A percentile compares a stretch with the other conserved stretches of the same genome.
These are phyloP conservation scores for Patiria miniata DNA, from an alignment of 35 echinoderm and acorn worm genomes.

Conservation along the genomic window DNA sequence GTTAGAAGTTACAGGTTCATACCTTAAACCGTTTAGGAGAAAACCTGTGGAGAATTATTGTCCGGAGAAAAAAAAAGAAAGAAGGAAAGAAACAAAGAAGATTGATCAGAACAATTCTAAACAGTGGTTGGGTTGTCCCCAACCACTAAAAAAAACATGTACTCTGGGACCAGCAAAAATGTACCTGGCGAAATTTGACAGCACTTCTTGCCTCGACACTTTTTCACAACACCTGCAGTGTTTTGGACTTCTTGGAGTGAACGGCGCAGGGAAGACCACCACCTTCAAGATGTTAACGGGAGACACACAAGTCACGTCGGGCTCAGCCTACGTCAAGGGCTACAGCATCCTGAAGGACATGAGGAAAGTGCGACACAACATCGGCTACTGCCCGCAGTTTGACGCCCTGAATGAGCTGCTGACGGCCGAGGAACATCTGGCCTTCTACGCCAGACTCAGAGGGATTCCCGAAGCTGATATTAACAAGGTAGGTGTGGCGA, in stretches of 20 bases:
- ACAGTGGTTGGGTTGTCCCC: no score
- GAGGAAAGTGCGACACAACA: slow-evolving; percentile 70
- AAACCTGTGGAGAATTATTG: no score
- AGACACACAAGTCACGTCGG: slow-evolving; percentile 71
- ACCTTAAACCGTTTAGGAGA: no score
- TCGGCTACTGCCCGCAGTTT: slow-evolving; percentile 98
- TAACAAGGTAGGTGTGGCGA: slow-evolving; percentile 51
- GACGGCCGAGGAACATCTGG: slow-evolving; percentile 82
- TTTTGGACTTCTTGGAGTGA: slow-evolving; percentile 92
- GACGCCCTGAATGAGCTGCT: slow-evolving; percentile 84
- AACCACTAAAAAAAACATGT: no score
- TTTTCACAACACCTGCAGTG: slow-evolving; percentile 43
- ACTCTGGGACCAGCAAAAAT: no score
- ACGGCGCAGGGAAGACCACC: slow-evolving; percentile 92
- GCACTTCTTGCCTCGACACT: slow-evolving; percentile 23
- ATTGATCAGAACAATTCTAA: no score
- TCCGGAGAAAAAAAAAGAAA: no score
- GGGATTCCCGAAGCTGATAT: slow-evolving; percentile 75
- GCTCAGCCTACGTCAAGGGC: slow-evolving; percentile 71
- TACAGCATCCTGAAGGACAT: slow-evolving; percentile 82
- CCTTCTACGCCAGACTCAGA: slow-evolving; percentile 82
- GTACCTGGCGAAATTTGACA: no score
- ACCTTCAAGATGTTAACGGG: slow-evolving; percentile 94
- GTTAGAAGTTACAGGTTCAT: no score
- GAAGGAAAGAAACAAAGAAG: no score